Conservation (phyloP, 1,140 invertebrate genomes). For the Hylaeus anthracinus region DNA sequence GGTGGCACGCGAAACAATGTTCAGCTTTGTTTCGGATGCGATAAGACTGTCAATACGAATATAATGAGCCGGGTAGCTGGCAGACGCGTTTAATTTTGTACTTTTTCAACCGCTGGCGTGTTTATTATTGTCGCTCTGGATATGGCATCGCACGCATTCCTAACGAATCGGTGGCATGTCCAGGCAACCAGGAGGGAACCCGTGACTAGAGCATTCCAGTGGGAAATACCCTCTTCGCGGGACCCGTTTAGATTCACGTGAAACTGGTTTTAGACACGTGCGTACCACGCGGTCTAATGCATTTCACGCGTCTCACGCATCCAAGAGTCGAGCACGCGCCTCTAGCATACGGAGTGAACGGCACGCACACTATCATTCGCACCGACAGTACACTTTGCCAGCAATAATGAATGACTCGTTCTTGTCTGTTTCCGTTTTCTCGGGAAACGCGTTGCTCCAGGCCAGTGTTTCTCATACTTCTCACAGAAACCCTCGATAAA, state of each 20-base stretch:
- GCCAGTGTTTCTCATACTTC: no score
- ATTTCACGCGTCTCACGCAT: slow-evolving; percentile 53
- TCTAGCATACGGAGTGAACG: slow-evolving; percentile 9
- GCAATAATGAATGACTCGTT: slow-evolving; percentile 5
- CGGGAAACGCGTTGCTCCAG: neutral
- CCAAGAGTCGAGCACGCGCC: slow-evolving; percentile 52
- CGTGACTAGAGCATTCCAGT: neutral
- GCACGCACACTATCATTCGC: neutral
- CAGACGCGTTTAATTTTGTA: neutral
- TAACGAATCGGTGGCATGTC: neutral
- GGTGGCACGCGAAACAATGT: neutral
- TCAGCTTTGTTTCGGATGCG: neutral
- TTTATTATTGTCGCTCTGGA: slow-evolving; percentile 11
- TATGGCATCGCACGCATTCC: neutral
- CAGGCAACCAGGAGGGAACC: no score
- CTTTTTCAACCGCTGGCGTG: neutral
- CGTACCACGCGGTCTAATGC: slow-evolving; percentile 47
- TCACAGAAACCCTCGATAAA: no score
- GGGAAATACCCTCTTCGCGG: slow-evolving; percentile 21
- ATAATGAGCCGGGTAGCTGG: neutral
- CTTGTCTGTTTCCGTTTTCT: slow-evolving; percentile 22
- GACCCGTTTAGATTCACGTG: slow-evolving; percentile 40
- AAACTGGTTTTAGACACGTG: slow-evolving; percentile 60
- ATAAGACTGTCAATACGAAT: neutral
- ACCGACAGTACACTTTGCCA: neutral